phyloP scores from a whole-genome alignment of 2,888 invertebrate species.

The Mycogona germanica region DNA sequence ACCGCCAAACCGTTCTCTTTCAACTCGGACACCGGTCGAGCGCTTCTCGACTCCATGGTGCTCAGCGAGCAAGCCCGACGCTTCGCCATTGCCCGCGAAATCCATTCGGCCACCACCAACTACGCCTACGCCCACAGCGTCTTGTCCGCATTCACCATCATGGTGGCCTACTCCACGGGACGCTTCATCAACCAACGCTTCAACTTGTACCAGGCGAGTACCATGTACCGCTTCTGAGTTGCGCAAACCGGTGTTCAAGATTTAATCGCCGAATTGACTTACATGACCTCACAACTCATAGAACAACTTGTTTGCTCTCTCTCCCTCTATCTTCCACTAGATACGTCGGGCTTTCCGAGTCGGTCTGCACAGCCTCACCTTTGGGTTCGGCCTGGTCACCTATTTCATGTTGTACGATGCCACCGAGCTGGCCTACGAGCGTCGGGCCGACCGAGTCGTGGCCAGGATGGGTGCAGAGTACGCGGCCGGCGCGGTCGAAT shows the following conservation, averaged over 20 bases:
- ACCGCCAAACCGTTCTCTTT: constrained; percentile 43
- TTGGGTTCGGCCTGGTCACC: constrained; percentile 43
- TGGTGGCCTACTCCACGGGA: constrained; percentile 43
- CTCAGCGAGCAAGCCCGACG: constrained; percentile 65
- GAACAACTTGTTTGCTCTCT: too few relatives aligned
- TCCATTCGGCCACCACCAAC: constrained; percentile 48
- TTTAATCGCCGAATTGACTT: too few relatives aligned
- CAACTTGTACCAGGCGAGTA: too few relatives aligned
- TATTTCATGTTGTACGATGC: constrained; percentile 54
- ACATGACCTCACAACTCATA: too few relatives aligned
- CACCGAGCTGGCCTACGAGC: constrained; percentile 49
- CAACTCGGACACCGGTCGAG: constrained; percentile 47
- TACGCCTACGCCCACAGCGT: constrained; percentile 45
- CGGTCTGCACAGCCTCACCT: constrained; percentile 44
- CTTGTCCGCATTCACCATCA: constrained; percentile 40
- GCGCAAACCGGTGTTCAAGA: constrained; percentile 1
- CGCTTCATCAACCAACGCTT: constrained; percentile 42
- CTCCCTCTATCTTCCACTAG: too few relatives aligned
- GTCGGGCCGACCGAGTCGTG: constrained; percentile 47
- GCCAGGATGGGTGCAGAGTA: constrained; percentile 47
- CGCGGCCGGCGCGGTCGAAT: constrained; percentile 58
- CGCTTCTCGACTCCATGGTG: constrained; percentile 51
- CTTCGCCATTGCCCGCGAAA: constrained; percentile 65
- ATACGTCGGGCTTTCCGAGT: constrained; percentile 31
- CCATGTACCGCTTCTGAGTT: constrained; percentile 38